Percentiles rank a stretch among this genome's conserved stretches.
phyloP scores from a whole-genome alignment of 2,113 vertebrate species.

The Galemys pyrenaicus region DNA sequence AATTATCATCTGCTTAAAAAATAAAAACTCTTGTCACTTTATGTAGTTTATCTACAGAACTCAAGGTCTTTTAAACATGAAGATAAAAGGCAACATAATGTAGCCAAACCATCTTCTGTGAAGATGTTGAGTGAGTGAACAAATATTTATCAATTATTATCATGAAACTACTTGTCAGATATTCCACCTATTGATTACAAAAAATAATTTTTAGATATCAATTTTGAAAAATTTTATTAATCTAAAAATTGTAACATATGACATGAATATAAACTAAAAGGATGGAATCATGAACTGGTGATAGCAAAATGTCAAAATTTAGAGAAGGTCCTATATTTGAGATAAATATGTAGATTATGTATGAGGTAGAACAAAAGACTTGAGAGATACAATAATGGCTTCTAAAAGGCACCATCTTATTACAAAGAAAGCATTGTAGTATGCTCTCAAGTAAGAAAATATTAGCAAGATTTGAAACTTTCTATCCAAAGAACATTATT shows the following conservation, averaged over 20 bases:
- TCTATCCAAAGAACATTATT: neutral
- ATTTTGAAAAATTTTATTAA: neutral
- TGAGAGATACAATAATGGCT: neutral
- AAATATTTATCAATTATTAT: neutral
- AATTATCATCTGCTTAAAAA: neutral
- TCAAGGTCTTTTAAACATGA: neutral
- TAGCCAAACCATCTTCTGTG: neutral
- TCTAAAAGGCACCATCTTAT: neutral
- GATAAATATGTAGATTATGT: neutral
- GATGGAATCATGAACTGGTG: neutral
- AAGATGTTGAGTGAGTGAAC: neutral
- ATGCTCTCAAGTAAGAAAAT: neutral
- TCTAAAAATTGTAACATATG: neutral
- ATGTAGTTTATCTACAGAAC: neutral
- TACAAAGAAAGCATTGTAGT: neutral
- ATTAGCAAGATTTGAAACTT: neutral
- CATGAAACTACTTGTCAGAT: neutral
- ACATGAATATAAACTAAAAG: neutral
- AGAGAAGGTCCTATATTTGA: neutral
- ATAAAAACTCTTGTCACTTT: neutral
- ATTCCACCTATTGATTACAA: neutral
- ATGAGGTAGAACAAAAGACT: neutral
- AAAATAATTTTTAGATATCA: neutral
- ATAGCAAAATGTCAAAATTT: neutral
- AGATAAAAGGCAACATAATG: neutral